Conservation (phyloP, 2,888 invertebrate species). For the Trichopria drosophilae region DNA sequence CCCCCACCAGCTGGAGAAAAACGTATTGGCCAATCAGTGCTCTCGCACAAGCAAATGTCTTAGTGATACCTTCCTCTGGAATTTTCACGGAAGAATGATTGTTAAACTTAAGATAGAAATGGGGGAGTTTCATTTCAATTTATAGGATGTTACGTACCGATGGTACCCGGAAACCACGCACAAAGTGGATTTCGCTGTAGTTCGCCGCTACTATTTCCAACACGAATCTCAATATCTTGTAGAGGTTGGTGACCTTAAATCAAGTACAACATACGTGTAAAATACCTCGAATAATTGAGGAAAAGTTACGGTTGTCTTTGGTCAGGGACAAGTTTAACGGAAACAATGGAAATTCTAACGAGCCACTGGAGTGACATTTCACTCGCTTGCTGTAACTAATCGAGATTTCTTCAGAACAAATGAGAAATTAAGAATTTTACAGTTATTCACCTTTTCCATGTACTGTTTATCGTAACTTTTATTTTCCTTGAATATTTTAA, state of each 20-base stretch:
- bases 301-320: too few species aligned
- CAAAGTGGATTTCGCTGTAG: constrained; percentile 87
- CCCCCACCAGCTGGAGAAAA: constrained; percentile 85
- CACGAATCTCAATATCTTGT: constrained; percentile 84
- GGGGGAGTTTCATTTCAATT: neutral
- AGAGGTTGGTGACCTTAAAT: constrained; percentile 78
- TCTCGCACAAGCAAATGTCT: constrained; percentile 84
- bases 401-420: too few species aligned
- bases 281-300: too few species aligned
- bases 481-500: too few species aligned
- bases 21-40: constrained; percentile 85
- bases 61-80: constrained; percentile 87
- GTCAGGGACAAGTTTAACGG: too few species aligned
- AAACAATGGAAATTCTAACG: too few species aligned
- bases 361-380: too few species aligned
- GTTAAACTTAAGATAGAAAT: neutral
- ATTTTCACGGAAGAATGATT: constrained; percentile 1
- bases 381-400: too few species aligned
- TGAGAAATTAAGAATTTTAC: too few species aligned
- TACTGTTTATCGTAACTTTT: too few species aligned
- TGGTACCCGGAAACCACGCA: constrained; percentile 91
- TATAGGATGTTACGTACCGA: constrained; percentile 65
- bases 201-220: constrained; percentile 88
- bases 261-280: too few species aligned
- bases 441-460: too few species aligned